These are phyloP conservation scores for Chrysemys picta DNA, from an alignment of 2,113 vertebrate species.

Conservation along the genomic window DNA sequence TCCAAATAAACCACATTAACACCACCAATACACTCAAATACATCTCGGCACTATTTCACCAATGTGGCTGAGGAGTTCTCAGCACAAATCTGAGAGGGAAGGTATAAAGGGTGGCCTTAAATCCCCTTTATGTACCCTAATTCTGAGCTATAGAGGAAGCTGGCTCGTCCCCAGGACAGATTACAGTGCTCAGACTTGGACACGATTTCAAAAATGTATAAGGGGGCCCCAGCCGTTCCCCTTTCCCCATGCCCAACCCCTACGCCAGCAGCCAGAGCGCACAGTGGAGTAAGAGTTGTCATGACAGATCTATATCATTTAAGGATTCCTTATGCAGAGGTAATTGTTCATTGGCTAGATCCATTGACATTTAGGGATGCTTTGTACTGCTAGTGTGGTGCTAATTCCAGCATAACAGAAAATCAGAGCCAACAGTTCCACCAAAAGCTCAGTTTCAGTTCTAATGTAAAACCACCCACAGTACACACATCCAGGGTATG, in stretches of 20 bases:
- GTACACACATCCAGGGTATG: neutral
- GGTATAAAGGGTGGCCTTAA: neutral
- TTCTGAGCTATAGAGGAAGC: neutral
- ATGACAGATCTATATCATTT: neutral
- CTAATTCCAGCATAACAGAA: neutral
- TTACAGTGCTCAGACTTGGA: neutral
- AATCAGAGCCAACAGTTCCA: neutral
- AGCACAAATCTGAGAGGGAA: neutral
- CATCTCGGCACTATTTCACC: neutral
- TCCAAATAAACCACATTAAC: neutral
- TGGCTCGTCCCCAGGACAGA: neutral
- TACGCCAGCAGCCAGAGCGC: neutral
- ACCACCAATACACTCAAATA: neutral
- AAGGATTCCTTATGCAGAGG: neutral
- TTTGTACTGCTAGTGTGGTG: neutral
- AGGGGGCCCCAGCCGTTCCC: neutral
- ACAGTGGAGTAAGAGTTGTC: neutral
- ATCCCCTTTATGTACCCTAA: neutral
- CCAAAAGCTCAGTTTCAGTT: neutral
- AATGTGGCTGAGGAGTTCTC: neutral
- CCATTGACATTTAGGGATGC: neutral
- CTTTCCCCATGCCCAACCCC: neutral
- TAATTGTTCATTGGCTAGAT: neutral
- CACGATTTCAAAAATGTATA: neutral
- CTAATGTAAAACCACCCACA: neutral